Evolutionary conservation across 2,113 vertebrate genomes (phyloP).

Genomic region (Rissa tridactyla): DNA sequence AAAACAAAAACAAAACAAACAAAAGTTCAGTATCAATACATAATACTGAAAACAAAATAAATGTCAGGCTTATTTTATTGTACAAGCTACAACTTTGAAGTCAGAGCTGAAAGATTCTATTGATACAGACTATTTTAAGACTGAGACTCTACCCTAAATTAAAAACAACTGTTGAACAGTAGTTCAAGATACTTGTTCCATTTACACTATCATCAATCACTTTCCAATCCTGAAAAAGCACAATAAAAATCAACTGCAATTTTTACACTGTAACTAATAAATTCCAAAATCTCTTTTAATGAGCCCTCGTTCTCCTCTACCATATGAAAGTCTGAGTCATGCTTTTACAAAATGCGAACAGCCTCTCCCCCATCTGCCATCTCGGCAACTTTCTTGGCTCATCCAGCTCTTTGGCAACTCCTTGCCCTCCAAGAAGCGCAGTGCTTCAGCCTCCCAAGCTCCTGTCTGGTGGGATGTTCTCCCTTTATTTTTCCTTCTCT

Average conservation of each 20-base stretch:
- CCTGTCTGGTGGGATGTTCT: background rate
- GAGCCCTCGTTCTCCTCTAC: background rate
- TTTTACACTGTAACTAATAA: background rate
- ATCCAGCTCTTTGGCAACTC: background rate
- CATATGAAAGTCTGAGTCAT: background rate
- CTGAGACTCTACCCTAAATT: background rate
- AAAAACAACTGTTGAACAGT: background rate
- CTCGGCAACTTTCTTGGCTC: background rate
- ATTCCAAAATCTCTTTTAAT: background rate
- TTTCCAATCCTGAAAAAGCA: background rate
- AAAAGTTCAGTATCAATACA: background rate
- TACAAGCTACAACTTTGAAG: background rate
- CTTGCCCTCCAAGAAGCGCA: rapidly evolving
- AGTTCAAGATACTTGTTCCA: background rate
- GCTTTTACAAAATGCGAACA: background rate
- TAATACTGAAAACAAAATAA: background rate
- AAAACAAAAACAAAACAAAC: background rate
- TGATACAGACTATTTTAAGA: background rate
- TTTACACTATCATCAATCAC: background rate
- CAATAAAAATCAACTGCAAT: background rate
- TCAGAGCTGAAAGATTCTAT: background rate
- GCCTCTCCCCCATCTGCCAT: background rate
- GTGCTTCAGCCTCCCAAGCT: background rate
- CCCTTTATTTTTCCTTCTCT: background rate
- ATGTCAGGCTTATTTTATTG: background rate